Conservation (phyloP, 1,140 invertebrate genomes). For the Epicauta chinensis region DNA sequence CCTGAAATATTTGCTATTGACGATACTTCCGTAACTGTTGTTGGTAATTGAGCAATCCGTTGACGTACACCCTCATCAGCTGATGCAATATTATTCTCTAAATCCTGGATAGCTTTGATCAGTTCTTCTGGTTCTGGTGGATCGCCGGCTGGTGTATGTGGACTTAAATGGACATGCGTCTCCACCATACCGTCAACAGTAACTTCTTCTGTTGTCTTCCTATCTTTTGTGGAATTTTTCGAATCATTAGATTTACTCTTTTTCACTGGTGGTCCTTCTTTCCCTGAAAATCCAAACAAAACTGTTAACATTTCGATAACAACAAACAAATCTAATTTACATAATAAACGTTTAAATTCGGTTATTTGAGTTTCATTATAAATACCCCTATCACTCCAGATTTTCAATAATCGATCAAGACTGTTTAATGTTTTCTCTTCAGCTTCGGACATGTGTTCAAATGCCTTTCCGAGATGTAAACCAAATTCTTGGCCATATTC, state of each 20-base stretch:
- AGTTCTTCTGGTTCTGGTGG: slow-evolving; percentile 85
- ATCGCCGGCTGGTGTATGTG: slow-evolving; percentile 70
- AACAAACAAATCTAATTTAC: slow-evolving; percentile 24
- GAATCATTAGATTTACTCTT: slow-evolving; percentile 42
- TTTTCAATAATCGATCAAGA: slow-evolving; percentile 73
- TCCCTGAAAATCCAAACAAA: slow-evolving; percentile 32
- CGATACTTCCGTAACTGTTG: slow-evolving; percentile 88
- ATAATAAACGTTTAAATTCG: slow-evolving; percentile 62
- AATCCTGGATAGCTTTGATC: slow-evolving; percentile 73
- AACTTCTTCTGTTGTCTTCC: slow-evolving; percentile 46
- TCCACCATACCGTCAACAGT: slow-evolving; percentile 60
- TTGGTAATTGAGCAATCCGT: slow-evolving; percentile 86
- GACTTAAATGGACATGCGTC: slow-evolving; percentile 66
- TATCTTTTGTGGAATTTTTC: slow-evolving; percentile 28
- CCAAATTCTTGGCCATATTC: slow-evolving; percentile 89
- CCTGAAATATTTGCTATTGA: slow-evolving; percentile 77
- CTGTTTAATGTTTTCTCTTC: slow-evolving; percentile 73
- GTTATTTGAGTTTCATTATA: slow-evolving; percentile 73
- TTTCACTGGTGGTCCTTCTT: slow-evolving; percentile 44
- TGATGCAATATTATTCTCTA: slow-evolving; percentile 79
- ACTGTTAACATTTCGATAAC: background rate
- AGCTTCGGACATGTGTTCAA: slow-evolving; percentile 70
- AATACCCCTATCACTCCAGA: slow-evolving; percentile 90
- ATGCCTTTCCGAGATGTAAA: slow-evolving; percentile 67
- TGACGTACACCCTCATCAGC: slow-evolving; percentile 88